Evolutionary conservation across 2,113 vertebrate genomes (phyloP), one percentile per base, ranked within the genome.

Genomic region (Orientallactaga bullata): DNA sequence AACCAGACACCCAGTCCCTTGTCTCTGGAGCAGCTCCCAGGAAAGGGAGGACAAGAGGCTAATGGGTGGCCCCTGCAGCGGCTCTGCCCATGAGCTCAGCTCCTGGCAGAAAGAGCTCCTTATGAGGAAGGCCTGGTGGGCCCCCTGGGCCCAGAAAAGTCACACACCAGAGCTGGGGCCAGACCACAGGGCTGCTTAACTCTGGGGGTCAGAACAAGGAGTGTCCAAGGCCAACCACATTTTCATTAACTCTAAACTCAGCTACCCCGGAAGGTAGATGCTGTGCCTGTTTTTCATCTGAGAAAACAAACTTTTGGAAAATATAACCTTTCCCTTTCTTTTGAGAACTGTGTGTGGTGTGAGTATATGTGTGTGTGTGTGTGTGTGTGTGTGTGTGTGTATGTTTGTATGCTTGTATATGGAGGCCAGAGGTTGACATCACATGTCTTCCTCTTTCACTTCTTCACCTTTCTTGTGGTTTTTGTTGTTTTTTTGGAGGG

Each of bases 1-100:
- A 95, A 85, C 69, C 96, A 95, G 93, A 93, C 10, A 1, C 74
- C 85, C 92, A 42, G 21, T 42, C 83, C 83, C 82, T n/a, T 0
- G 39, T 51, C 89, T 42, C 86, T 85, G 94, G 91, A 74, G 71
- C 23, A 0, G 74, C 72, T 91, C 90, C 92, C 88, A 76, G 78
- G 89, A 81, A 86, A 72, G 58, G 28, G 65, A 76, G 74, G 78
- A 65, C 51, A 32, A n/a, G 58, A 17, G 42, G 58, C 89, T 7
- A 79, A 35, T 32, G 1, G 26, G 76, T 16, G 42, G 87, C 61
- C 90, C 78, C 94, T 4, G 3, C 24, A 39, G 85, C 39, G 13
- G 0, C 51, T 42, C 85, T 15, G 8, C 74, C 73, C 28, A 24
- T 88, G 86, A 92, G 89, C 93, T 97, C 89, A 94, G 47, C 66